Conservation (phyloP, 2,113 vertebrate species). For the Vidua macroura region DNA sequence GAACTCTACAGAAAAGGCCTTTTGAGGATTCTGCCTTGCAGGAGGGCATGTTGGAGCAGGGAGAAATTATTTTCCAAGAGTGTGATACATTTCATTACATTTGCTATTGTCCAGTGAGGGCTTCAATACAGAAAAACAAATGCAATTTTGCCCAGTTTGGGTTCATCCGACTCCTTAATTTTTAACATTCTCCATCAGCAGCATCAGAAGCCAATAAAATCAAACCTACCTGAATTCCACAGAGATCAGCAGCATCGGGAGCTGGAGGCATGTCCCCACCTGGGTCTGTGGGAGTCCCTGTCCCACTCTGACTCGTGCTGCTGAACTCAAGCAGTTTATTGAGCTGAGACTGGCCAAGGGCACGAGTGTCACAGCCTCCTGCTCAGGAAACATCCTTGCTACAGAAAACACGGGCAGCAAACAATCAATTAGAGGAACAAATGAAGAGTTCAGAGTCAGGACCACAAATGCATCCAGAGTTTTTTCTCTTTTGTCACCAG, state of each 20-base stretch:
- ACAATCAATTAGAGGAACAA: constrained; percentile 13
- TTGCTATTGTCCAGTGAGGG: background rate
- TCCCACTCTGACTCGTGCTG: background rate
- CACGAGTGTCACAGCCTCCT: background rate
- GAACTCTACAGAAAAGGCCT: background rate
- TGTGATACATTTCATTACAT: background rate
- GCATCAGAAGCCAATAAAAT: background rate
- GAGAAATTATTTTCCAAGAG: background rate
- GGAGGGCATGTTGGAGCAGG: background rate
- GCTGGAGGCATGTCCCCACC: background rate
- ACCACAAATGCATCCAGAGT: background rate
- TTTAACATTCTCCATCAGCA: background rate
- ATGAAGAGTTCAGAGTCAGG: background rate
- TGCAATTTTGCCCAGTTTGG: background rate
- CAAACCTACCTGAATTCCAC: background rate
- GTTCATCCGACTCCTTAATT: background rate
- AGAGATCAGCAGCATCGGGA: background rate
- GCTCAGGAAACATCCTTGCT: background rate
- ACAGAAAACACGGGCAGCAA: background rate
- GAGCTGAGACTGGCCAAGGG: background rate
- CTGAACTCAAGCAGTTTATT: background rate
- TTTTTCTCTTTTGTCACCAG: background rate
- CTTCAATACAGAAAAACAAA: background rate
- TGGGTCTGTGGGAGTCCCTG: fast-evolving
- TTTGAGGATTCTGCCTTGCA: background rate